These are phyloP conservation scores for Microtus richardsoni DNA, from an alignment of 2,113 vertebrate genomes.

Conservation along the genomic window DNA sequence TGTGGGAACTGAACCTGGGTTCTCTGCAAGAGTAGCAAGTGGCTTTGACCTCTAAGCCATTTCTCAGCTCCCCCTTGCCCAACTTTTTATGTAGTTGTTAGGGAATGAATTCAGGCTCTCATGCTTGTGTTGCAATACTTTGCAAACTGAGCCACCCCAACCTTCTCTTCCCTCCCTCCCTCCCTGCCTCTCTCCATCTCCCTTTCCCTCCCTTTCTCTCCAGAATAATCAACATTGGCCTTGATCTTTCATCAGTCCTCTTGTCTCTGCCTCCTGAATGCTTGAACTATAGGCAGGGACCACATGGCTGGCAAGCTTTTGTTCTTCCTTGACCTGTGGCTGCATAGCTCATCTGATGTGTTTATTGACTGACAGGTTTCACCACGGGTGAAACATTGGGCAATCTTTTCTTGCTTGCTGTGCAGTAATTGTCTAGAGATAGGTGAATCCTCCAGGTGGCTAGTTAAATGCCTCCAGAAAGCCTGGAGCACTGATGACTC, in stretches of 20 bases:
- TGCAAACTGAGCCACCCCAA: background rate
- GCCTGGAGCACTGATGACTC: constrained; percentile 31
- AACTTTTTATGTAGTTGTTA: background rate
- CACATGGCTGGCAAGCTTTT: background rate
- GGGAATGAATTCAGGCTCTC: background rate
- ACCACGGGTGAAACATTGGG: constrained; percentile 34
- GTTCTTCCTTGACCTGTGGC: background rate
- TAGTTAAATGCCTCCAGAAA: constrained; percentile 76
- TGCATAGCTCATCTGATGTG: background rate
- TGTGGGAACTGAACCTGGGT: background rate
- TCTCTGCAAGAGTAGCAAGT: background rate
- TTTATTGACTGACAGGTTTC: constrained; percentile 5
- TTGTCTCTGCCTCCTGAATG: background rate
- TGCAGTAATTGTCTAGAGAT: constrained; percentile 68
- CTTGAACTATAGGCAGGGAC: background rate
- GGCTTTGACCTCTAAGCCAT: background rate
- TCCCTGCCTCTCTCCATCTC: background rate
- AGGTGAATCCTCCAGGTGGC: constrained; percentile 66
- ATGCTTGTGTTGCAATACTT: background rate
- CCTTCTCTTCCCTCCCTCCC: no score
- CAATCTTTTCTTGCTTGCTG: constrained; percentile 50
- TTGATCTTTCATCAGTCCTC: background rate
- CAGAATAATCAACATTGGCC: background rate
- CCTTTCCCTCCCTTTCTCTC: no score
- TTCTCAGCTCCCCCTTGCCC: background rate